These are phyloP conservation scores for Psittacula cyanocephala DNA, from an alignment of 2,113 vertebrate species.

Conservation along the genomic window DNA sequence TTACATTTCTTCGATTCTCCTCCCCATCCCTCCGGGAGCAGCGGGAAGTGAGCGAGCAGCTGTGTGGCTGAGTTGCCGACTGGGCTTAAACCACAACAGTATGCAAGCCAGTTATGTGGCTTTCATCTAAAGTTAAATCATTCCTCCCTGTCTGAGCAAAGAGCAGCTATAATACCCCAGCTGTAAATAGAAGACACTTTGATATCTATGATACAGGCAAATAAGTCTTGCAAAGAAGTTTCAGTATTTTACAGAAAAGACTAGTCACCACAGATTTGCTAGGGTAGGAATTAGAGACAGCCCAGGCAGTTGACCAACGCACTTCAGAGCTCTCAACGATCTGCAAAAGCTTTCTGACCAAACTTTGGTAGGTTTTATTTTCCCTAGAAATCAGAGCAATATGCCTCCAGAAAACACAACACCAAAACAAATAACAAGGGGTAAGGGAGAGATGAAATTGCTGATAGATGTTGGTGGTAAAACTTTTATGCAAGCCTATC, in stretches of 20 bases:
- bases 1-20: too few species aligned
- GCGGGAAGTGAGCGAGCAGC: too few species aligned
- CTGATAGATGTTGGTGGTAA: neutral
- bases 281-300: neutral
- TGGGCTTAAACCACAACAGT: too few species aligned
- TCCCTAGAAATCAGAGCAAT: neutral
- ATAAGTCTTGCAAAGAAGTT: neutral
- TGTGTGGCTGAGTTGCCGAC: too few species aligned
- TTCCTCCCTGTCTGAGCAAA: neutral
- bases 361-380: neutral
- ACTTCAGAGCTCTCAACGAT: neutral
- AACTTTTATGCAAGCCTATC: neutral
- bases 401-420: neutral
- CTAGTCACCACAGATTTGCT: neutral
- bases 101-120: neutral
- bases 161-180: neutral
- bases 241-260: neutral
- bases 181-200: neutral
- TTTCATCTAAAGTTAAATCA: neutral
- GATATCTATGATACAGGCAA: neutral
- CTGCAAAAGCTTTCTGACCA: neutral
- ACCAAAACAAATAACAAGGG: neutral
- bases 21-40: too few species aligned
- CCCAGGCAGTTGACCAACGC: neutral
- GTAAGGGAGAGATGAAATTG: neutral